phyloP scores from a whole-genome alignment of 2,113 vertebrate species.

The Hemibagrus wyckioides region DNA sequence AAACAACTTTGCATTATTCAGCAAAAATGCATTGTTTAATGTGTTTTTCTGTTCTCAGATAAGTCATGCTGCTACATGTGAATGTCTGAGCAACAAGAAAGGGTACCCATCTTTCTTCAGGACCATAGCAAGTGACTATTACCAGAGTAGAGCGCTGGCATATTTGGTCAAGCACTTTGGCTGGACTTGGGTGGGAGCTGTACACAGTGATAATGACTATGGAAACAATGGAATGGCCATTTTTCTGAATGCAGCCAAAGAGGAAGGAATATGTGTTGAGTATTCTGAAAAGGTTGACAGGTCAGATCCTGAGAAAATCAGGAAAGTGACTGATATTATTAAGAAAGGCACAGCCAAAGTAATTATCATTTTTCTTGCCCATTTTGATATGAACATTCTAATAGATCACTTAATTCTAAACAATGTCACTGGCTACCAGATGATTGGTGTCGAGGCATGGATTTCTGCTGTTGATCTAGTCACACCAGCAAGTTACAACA shows the following conservation, averaged over 20 bases:
- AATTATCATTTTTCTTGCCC: conserved; percentile 71
- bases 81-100: conserved; percentile 70
- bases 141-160: conserved; percentile 68
- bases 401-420: conserved; percentile 67
- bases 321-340: conserved; percentile 70
- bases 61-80: conserved; percentile 73
- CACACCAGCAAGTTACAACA: conserved; percentile 63
- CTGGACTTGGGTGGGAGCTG: conserved; percentile 74
- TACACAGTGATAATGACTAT: conserved; percentile 74
- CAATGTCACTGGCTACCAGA: conserved; percentile 73
- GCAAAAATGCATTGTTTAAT: not conserved
- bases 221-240: conserved; percentile 75
- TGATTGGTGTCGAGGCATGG: conserved; percentile 75
- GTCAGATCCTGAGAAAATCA: conserved; percentile 62
- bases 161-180: conserved; percentile 73
- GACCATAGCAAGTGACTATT: conserved; percentile 73
- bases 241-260: conserved; percentile 64
- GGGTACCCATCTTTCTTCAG: conserved; percentile 71
- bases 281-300: conserved; percentile 69
- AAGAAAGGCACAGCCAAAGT: conserved; percentile 66
- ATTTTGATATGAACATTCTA: conserved; percentile 70
- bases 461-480: conserved; percentile 68
- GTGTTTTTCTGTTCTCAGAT: conserved; percentile 65
- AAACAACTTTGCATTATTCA: not conserved
- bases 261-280: conserved; percentile 72